Evolutionary conservation across 2,113 vertebrate genomes (phyloP).

Genomic region (Todiramphus saurophagus): DNA sequence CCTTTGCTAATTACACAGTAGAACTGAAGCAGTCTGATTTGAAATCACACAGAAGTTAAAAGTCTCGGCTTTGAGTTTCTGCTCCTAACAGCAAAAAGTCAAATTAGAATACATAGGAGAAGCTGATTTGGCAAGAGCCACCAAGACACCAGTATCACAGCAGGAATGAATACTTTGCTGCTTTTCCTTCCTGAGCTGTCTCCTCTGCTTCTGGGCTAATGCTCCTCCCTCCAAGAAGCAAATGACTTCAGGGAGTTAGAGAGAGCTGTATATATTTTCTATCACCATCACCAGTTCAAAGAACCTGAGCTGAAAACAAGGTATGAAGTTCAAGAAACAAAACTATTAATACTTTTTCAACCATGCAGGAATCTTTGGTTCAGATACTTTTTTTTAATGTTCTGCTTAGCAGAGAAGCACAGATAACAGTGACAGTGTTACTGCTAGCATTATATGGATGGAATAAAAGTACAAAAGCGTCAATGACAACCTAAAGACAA

Average conservation of each 20-base stretch:
- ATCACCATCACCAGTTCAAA: not conserved
- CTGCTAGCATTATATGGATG: not conserved
- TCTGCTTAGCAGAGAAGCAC: not conserved
- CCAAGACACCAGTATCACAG: not conserved
- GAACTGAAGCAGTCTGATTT: not conserved
- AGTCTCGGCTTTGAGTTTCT: not conserved
- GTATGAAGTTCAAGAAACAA: not conserved
- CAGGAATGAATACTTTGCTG: not conserved
- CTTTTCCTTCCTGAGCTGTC: not conserved
- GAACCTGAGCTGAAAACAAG: not conserved
- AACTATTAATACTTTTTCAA: not conserved
- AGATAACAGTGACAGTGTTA: not conserved
- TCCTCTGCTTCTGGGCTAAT: not conserved
- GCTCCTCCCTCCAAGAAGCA: not conserved
- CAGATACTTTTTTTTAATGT: not conserved
- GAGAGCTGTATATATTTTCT: not conserved
- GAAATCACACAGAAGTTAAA: not conserved
- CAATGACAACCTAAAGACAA: slow-evolving; percentile 5
- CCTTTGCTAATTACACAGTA: not conserved
- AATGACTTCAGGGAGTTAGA: not conserved
- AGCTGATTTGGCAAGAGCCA: not conserved
- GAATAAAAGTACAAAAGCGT: not conserved
- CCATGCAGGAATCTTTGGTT: not conserved
- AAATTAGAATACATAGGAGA: not conserved
- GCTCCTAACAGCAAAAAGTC: not conserved